Evolutionary conservation across 2,113 vertebrate species (phyloP).

Genomic region (Alexandromys fortis): DNA sequence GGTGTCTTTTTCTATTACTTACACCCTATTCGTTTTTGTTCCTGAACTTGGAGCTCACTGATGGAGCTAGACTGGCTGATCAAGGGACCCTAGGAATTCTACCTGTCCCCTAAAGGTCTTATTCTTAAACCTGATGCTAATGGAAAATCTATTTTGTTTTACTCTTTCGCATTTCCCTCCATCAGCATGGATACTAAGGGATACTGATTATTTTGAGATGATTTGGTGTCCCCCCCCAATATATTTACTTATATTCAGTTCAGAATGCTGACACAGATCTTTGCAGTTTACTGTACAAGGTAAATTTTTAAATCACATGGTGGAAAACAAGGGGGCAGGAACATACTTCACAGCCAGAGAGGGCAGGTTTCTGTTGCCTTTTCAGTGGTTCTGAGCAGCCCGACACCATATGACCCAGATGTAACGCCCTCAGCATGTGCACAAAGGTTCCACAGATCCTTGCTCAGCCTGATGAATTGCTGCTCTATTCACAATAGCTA

Average conservation of each 20-base stretch:
- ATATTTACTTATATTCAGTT: background rate
- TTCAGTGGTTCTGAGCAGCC: background rate
- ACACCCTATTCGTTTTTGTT: background rate
- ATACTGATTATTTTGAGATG: constrained; percentile 45
- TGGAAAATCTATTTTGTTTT: background rate
- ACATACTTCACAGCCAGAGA: background rate
- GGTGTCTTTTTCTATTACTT: background rate
- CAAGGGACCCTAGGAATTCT: background rate
- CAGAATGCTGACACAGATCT: background rate
- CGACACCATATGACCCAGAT: background rate
- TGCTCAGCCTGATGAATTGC: background rate
- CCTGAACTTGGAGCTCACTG: background rate
- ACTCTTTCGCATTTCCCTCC: background rate
- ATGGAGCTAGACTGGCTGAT: background rate
- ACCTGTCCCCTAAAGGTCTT: background rate
- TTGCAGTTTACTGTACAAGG: background rate
- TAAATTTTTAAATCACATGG: background rate
- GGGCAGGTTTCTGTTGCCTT: background rate
- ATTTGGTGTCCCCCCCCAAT: background rate
- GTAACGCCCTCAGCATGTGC: background rate
- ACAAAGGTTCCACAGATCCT: background rate
- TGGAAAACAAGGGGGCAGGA: background rate
- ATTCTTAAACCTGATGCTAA: constrained; percentile 38
- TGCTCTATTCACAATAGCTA: background rate
- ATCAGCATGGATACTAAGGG: background rate